phyloP scores from a whole-genome alignment of 1,140 invertebrate species.

The Heliconius eleuchia region DNA sequence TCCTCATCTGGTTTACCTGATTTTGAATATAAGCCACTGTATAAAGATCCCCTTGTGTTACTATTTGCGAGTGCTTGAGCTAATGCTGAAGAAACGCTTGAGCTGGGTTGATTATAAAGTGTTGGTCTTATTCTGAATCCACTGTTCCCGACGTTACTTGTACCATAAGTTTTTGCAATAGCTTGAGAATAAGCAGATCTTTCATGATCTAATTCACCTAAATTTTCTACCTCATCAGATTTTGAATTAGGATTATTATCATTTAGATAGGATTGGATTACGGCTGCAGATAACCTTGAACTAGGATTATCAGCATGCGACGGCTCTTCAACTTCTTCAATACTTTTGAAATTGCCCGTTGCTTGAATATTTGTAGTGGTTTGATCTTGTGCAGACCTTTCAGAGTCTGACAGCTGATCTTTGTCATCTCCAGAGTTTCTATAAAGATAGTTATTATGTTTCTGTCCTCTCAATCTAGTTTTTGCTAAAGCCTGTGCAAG shows the following conservation, averaged over 20 bases:
- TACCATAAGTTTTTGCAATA: not conserved
- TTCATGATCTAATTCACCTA: not conserved
- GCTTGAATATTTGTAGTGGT: not conserved
- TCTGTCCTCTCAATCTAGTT: not conserved
- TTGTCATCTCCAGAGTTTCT: conserved; percentile 3
- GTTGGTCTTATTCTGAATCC: not conserved
- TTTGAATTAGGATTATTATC: not conserved
- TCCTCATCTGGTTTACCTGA: not conserved
- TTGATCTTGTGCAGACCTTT: not conserved
- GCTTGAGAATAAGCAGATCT: conserved; percentile 9
- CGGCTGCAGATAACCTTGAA: not conserved
- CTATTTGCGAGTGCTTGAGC: not conserved
- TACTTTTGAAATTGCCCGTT: not conserved
- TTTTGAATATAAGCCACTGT: not conserved
- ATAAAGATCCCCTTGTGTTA: not conserved
- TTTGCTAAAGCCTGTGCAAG: not conserved
- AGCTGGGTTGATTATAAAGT: not conserved
- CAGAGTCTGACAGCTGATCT: not conserved
- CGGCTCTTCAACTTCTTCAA: not conserved
- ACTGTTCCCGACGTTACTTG: not conserved
- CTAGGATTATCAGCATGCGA: not conserved
- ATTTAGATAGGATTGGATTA: not conserved
- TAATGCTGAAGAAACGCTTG: not conserved
- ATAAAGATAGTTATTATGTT: not conserved
- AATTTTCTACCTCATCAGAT: not conserved